A percentile compares a stretch with the other conserved stretches of the same genome.
Conservation (phyloP, 1,140 invertebrate species). For the Drosophila lini region DNA sequence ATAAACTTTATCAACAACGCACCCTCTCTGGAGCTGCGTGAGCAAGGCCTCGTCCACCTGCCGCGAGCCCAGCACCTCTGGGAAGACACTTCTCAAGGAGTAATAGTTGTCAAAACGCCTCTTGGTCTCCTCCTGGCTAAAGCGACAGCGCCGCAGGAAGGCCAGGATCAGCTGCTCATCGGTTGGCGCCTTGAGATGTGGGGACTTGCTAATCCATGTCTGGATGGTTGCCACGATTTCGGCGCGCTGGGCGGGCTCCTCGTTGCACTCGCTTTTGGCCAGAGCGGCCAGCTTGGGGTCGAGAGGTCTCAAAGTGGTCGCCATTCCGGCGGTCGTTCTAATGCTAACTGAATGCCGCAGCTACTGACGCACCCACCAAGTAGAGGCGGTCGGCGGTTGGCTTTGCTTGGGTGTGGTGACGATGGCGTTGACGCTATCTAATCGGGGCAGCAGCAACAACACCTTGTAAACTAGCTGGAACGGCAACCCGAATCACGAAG, state of each 20-base stretch:
- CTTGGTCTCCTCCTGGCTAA: slow-evolving; percentile 88
- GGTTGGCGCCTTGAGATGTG: slow-evolving; percentile 85
- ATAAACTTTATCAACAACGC: slow-evolving; percentile 7
- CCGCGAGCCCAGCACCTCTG: slow-evolving; percentile 85
- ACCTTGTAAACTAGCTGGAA: slow-evolving; percentile 57
- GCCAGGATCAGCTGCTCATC: slow-evolving; percentile 87
- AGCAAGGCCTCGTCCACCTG: slow-evolving; percentile 73
- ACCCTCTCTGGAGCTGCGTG: slow-evolving; percentile 85
- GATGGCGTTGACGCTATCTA: slow-evolving; percentile 40
- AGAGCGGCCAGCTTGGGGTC: slow-evolving; percentile 36
- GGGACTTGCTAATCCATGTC: slow-evolving; percentile 88
- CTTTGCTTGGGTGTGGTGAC: slow-evolving; percentile 2
- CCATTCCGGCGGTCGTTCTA: slow-evolving; percentile 49
- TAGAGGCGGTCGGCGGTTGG: not conserved
- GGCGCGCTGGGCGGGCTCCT: slow-evolving; percentile 85
- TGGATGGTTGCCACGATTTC: slow-evolving; percentile 85
- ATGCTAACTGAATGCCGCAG: slow-evolving; percentile 40
- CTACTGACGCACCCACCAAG: slow-evolving; percentile 8
- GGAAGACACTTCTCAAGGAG: slow-evolving; percentile 86
- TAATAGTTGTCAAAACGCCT: slow-evolving; percentile 88
- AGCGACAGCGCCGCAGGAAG: slow-evolving; percentile 88
- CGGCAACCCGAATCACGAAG: slow-evolving; percentile 34
- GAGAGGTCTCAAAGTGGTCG: slow-evolving; percentile 70
- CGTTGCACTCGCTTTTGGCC: slow-evolving; percentile 86
- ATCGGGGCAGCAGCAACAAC: slow-evolving; percentile 49